Percentiles rank a stretch among this genome's conserved stretches.
phyloP scores from a whole-genome alignment of 2,888 invertebrate genomes.

The Monochamus alternatus region DNA sequence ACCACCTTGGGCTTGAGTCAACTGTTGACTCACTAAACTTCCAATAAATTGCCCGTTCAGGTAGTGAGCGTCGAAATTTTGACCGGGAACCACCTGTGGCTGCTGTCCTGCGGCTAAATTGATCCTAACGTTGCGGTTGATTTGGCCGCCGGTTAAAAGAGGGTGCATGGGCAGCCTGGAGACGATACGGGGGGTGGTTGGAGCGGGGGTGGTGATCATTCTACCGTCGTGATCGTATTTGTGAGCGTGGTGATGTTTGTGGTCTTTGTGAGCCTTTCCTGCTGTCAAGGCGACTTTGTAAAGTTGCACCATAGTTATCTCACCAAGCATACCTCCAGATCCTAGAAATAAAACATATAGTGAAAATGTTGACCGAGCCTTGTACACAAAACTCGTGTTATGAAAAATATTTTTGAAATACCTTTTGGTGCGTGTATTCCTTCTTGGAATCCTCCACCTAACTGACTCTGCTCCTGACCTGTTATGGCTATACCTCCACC shows the following conservation, averaged over 20 bases:
- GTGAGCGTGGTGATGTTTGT: conserved; percentile 90
- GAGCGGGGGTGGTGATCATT: conserved; percentile 75
- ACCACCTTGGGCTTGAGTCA: conserved; percentile 49
- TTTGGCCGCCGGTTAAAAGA: conserved; percentile 77
- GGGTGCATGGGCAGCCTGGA: conserved; percentile 73
- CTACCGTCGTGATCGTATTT: conserved; percentile 84
- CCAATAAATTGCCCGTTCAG: conserved; percentile 78
- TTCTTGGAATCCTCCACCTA: conserved; percentile 74
- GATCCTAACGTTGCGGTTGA: conserved; percentile 75
- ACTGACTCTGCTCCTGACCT: conserved; percentile 81
- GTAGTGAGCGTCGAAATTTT: conserved; percentile 74
- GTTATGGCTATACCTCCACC: conserved; percentile 83
- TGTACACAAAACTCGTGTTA: background rate
- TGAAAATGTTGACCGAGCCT: background rate
- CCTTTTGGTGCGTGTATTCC: conserved; percentile 72
- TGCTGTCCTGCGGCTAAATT: conserved; percentile 71
- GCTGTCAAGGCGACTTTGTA: conserved; percentile 88
- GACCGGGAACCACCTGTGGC: conserved; percentile 73
- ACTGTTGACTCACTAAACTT: conserved; percentile 62
- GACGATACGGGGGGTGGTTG: conserved; percentile 74
- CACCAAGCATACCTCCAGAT: conserved; percentile 80
- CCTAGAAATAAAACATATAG: conserved; percentile 67
- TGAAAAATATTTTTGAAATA: conserved; percentile 52
- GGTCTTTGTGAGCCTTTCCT: conserved; percentile 89
- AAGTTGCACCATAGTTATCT: conserved; percentile 86